Evolutionary conservation across 2,888 invertebrate genomes (phyloP).

Genomic region (Cephus pulcher): DNA sequence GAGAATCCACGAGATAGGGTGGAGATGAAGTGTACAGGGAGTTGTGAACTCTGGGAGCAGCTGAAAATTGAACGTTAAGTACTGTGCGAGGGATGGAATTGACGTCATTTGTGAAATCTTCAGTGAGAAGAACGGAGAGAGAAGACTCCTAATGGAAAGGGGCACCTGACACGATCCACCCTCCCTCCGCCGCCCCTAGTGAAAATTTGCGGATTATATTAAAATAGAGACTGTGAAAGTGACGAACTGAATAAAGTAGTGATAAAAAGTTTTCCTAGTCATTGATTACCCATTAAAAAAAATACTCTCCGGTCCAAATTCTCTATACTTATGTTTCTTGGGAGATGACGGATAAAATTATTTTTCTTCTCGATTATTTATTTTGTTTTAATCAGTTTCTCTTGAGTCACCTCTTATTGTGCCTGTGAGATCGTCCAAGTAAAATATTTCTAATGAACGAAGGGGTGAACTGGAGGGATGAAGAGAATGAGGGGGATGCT

Average conservation of each 20-base stretch:
- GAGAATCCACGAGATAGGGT: not conserved
- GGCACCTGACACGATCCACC: not conserved
- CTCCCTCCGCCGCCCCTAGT: not conserved
- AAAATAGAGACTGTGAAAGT: slow-evolving; percentile 3
- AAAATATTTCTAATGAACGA: not conserved
- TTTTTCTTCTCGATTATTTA: not conserved
- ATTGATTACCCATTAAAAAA: not conserved
- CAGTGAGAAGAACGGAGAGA: not conserved
- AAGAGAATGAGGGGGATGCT: not conserved
- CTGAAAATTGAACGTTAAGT: slow-evolving; percentile 37
- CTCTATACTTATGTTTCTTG: not conserved
- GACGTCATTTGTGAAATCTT: slow-evolving; percentile 1
- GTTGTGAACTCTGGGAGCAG: slow-evolving; percentile 25
- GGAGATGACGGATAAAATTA: not conserved
- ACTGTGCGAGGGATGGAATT: slow-evolving; percentile 17
- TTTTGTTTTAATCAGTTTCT: not conserved
- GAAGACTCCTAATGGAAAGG: not conserved
- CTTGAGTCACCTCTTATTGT: not conserved
- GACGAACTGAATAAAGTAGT: not conserved
- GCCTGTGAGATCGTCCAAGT: not conserved
- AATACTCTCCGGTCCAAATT: not conserved
- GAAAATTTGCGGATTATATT: not conserved
- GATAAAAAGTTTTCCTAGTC: not conserved
- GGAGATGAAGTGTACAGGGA: slow-evolving; percentile 12
- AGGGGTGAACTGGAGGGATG: not conserved